phyloP scores from a whole-genome alignment of 2,797 vertebrate species.

The Ctenosaura bakeri region DNA sequence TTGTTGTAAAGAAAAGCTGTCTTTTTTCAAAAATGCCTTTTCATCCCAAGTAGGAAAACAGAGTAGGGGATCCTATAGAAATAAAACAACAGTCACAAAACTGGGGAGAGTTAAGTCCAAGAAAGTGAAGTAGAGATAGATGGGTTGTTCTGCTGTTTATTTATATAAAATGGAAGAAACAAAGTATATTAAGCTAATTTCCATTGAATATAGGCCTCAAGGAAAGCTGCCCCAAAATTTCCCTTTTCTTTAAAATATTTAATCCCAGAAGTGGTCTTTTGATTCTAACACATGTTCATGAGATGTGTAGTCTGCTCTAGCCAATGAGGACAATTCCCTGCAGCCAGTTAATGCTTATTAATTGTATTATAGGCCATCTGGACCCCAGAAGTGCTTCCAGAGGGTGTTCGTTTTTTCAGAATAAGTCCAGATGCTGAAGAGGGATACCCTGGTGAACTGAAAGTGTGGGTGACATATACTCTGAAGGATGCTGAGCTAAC shows the following conservation, averaged over 20 bases:
- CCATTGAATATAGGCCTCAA: neutral
- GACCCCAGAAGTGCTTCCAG: slow-evolving; percentile 80
- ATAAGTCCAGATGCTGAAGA: slow-evolving; percentile 92
- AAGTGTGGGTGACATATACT: slow-evolving; percentile 88
- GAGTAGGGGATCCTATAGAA: neutral
- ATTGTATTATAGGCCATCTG: slow-evolving; percentile 83
- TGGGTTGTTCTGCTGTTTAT: neutral
- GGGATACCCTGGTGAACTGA: slow-evolving; percentile 92
- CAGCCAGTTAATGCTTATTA: neutral
- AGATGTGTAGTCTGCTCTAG: neutral
- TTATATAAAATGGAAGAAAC: neutral
- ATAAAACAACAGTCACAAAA: neutral
- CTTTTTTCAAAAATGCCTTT: neutral
- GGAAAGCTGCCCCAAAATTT: neutral
- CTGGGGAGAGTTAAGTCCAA: neutral
- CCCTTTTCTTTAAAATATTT: neutral
- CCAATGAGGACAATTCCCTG: neutral
- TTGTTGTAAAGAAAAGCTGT: neutral
- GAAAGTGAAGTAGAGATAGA: neutral
- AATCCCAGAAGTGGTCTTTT: neutral
- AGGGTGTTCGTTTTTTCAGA: slow-evolving; percentile 86
- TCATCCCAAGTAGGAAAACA: neutral
- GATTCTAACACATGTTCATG: neutral
- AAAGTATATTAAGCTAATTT: neutral
- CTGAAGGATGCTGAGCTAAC: slow-evolving; percentile 84